These are phyloP conservation scores for Mythimna lalbum DNA, from an alignment of 2,888 invertebrate species.

Conservation along the genomic window DNA sequence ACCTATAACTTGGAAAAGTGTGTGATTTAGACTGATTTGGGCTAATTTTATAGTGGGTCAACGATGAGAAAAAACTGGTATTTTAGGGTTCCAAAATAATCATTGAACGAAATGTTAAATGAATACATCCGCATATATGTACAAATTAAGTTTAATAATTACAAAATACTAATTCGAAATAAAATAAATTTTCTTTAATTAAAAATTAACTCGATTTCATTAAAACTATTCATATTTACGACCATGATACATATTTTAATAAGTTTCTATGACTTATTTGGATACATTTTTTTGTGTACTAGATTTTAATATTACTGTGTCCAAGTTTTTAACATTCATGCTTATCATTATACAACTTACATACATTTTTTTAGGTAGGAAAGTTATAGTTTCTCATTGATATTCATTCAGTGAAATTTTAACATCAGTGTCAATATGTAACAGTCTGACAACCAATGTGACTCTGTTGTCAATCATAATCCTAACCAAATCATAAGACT, in stretches of 20 bases:
- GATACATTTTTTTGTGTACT: neutral
- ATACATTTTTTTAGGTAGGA: neutral
- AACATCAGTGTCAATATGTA: neutral
- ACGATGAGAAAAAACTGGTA: neutral
- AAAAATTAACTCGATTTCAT: conserved; percentile 13
- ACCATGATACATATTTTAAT: conserved; percentile 34
- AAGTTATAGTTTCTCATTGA: neutral
- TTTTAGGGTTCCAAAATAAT: neutral
- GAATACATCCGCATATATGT: conserved; percentile 11
- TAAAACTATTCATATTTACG: conserved; percentile 38
- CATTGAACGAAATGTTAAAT: neutral
- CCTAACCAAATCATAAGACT: neutral
- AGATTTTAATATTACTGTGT: neutral
- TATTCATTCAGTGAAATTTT: neutral
- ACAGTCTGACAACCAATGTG: neutral
- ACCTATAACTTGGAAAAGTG: conserved; percentile 29
- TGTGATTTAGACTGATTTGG: conserved; percentile 45
- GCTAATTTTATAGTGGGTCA: conserved; percentile 29
- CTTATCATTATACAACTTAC: neutral
- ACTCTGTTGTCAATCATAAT: neutral
- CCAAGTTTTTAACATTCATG: neutral
- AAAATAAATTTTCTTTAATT: conserved; percentile 31
- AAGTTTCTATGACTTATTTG: conserved; percentile 20
- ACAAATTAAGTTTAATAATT: conserved; percentile 33
- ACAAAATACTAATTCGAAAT: conserved; percentile 24